Base-by-base conservation (phyloP, 2,113 vertebrate genomes). In the Origma solitaria region DNA sequence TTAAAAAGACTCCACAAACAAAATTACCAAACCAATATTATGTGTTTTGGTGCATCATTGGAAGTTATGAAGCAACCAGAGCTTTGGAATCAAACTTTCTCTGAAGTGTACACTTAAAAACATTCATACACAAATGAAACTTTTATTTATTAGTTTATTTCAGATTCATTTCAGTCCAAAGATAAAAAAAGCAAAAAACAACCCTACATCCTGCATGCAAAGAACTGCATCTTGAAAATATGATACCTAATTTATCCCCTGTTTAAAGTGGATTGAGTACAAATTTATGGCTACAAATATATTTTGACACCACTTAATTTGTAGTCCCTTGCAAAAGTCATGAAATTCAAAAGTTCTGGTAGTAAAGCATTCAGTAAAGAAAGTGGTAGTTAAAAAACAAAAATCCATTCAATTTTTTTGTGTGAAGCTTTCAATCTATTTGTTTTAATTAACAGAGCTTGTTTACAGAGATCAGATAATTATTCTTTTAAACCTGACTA, bases 401-500 rank as follows among this genome's bases (percentile, higher is more conserved):
- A 84, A 65, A 85, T 45, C 6, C 2, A 35, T 77, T 73, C 13
- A 7, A 4, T 62, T 42, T 49, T 61, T 70, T 56, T 54, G 2
- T 50, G 6, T 61, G 10, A 73, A 83, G 22, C 10, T 22, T 78
- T 86, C 19, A 65, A 25, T 66, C 6, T 62, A 18, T 35, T 68
- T 61, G 40, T 93, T 90, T 90, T 72, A 51, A 86, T 92, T 95
- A 89, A 75, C 27, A 75, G 15, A 51, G 3, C 3, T 15, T 70
- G 24, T 91, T 93, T 91, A 85, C 22, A 69, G 38, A 84, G 20
- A 28, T 76, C 16, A 60, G 53, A 78, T 90, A 94, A 90, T 93
- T 92, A 86, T 83, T 87, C 33, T 92, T 82, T 91, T 88, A 93
- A 93, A 80, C 31, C 44, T 84, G 37, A 75, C 57, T 73, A 86